Base-by-base conservation (phyloP, 2,797 vertebrate genomes). In the Neomorphus geoffroyi region DNA sequence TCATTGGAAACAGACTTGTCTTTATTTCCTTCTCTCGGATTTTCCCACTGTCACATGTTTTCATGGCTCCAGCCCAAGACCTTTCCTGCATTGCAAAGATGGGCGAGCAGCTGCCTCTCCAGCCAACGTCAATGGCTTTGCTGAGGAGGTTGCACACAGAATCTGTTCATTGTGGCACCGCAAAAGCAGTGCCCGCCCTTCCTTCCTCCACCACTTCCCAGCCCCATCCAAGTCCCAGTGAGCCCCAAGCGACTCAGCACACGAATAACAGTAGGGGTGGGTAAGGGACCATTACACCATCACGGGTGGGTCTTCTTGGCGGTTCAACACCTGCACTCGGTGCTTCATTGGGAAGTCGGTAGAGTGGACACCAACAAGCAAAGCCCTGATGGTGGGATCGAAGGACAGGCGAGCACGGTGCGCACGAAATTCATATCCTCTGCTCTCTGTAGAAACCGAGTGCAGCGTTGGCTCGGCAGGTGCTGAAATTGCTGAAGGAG, bases 101-200 rank as follows among this genome's bases (percentile, higher is more conserved):
- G 80, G 87, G n/a, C 16, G 73, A 92, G 57, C 87, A 93, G 75
- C 79, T 94, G 60, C 72, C 69, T 88, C 35, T 73, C 23, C 78
- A 74, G 64, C 41, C 92, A 37, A 37, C 57, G 32, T 86, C 56
- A 64, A 7, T 83, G 92, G 65, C n/a, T 88, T 88, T 93, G 43
- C 75, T 90, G 51, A 79, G 74, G 69, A 64, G 24, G 24, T 69
- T 53, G 84, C 51, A 18, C 69, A n/a, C 28, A 87, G 67, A 56
- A 71, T 78, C 81, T 86, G 9, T 79, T 88, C 62, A 27, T 60
- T 88, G 60, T 85, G 60, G 24, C 37, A 15, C 18, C 56, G 51
- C 27, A 87, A 58, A 93, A 67, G 51, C 50, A 23, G 54, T 58
- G 21, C 45, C 11, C 8, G 65, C 77, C 45, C 50, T 85, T 79